A percentile compares a stretch with the other conserved stretches of the same genome.
phyloP scores from a whole-genome alignment of 2,797 vertebrate genomes.

The Thaleichthys pacificus region DNA sequence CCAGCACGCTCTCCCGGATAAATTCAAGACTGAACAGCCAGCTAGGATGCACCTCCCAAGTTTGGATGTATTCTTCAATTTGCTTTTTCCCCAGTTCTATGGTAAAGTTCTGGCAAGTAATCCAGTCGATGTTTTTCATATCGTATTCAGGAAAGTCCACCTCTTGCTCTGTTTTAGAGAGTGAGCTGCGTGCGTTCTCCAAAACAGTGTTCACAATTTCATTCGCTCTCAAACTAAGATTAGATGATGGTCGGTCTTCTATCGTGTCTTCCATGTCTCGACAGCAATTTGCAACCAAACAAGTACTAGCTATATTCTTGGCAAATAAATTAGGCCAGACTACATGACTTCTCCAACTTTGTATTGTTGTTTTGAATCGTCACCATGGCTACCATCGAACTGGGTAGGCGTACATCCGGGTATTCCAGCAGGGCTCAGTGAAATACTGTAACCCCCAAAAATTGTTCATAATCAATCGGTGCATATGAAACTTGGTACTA shows the following conservation, averaged over 20 bases:
- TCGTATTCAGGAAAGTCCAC: neutral
- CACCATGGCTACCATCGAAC: conserved; percentile 50
- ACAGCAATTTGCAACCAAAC: too few species aligned
- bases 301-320: too few species aligned
- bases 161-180: conserved; percentile 9
- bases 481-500: neutral
- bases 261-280: conserved; percentile 20
- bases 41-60: conserved; percentile 71
- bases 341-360: neutral
- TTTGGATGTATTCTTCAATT: conserved; percentile 77
- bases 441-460: conserved; percentile 41
- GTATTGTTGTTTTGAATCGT: conserved; percentile 40
- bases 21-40: conserved; percentile 80
- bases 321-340: neutral
- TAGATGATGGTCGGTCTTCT: conserved; percentile 1
- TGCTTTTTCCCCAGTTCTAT: conserved; percentile 68
- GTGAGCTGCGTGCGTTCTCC: neutral
- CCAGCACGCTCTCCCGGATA: conserved; percentile 66
- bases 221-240: conserved; percentile 11
- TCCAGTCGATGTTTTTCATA: conserved; percentile 69
- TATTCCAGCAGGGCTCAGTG: neutral
- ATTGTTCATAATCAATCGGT: neutral
- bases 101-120: conserved; percentile 74
- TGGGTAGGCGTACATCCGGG: neutral
- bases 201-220: conserved; percentile 37